Percentiles rank a stretch among this genome's conserved stretches.
Conservation (phyloP, 2,888 invertebrate species). For the Cosmia pyralina region DNA sequence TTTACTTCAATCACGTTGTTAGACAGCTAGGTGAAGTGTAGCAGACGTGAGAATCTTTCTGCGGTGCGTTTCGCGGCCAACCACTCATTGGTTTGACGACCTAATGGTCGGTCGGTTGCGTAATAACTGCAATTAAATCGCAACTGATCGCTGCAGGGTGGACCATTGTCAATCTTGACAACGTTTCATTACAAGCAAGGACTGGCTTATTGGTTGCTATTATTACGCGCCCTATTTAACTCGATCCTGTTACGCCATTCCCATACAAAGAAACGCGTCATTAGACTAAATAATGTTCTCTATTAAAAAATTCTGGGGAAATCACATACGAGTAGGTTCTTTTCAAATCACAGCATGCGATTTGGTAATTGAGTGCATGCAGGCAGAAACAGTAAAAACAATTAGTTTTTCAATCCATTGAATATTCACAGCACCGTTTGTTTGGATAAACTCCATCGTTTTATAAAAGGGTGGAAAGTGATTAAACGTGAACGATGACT, state of each 20-base stretch:
- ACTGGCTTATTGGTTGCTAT: slow-evolving; percentile 51
- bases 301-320: slow-evolving; percentile 22
- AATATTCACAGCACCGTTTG: slow-evolving; percentile 47
- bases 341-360: slow-evolving; percentile 13
- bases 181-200: slow-evolving; percentile 70
- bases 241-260: slow-evolving; percentile 24
- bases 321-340: slow-evolving; percentile 6
- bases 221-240: slow-evolving; percentile 54
- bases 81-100: slow-evolving; percentile 71
- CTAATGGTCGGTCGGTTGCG: slow-evolving; percentile 74
- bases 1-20: slow-evolving; percentile 65
- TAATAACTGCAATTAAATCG: slow-evolving; percentile 84
- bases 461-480: slow-evolving; percentile 33
- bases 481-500: slow-evolving; percentile 26
- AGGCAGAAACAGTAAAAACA: slow-evolving; percentile 42
- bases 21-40: slow-evolving; percentile 71
- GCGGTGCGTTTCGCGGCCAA: slow-evolving; percentile 62
- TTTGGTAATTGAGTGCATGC: slow-evolving; percentile 23
- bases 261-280: slow-evolving; percentile 26
- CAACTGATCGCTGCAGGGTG: slow-evolving; percentile 70
- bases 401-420: slow-evolving; percentile 47
- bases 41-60: slow-evolving; percentile 71
- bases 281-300: slow-evolving; percentile 38
- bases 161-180: slow-evolving; percentile 72
- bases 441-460: slow-evolving; percentile 56